Percentiles rank a stretch among this genome's conserved stretches.
These are phyloP conservation scores for Drosophila eohydei DNA, from an alignment of 2,888 invertebrate species.

Conservation along the genomic window DNA sequence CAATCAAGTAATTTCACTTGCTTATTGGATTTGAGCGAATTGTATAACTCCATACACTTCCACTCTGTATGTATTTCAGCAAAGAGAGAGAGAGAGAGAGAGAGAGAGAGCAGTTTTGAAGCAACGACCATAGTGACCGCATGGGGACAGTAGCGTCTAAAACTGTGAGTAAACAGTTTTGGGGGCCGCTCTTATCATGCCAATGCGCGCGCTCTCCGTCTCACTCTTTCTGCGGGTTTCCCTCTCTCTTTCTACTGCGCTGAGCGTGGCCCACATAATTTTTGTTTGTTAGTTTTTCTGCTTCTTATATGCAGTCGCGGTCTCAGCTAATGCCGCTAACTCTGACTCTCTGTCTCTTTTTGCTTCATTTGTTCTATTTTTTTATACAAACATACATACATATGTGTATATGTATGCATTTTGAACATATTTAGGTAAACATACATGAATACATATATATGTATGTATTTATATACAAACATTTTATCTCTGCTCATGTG, in stretches of 20 bases:
- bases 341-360: slow-evolving; percentile 29
- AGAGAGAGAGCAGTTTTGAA: slow-evolving; percentile 12
- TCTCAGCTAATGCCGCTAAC: slow-evolving; percentile 32
- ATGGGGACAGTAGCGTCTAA: slow-evolving; percentile 56
- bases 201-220: slow-evolving; percentile 18
- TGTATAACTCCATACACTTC: slow-evolving; percentile 57
- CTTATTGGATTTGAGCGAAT: slow-evolving; percentile 46
- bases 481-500: slow-evolving; percentile 18
- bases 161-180: slow-evolving; percentile 63
- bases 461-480: background rate
- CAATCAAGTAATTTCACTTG: slow-evolving; percentile 67
- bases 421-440: background rate
- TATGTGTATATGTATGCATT: background rate
- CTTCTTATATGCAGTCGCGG: slow-evolving; percentile 54
- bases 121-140: slow-evolving; percentile 33
- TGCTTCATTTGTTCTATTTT: slow-evolving; percentile 59
- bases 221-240: background rate
- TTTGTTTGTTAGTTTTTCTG: slow-evolving; percentile 79
- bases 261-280: slow-evolving; percentile 76
- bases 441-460: background rate
- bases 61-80: background rate
- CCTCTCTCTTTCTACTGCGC: slow-evolving; percentile 36
- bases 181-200: slow-evolving; percentile 43
- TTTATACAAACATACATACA: background rate
- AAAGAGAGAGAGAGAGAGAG: background rate